These are phyloP conservation scores for Pagetopsis macropterus DNA, from an alignment of 2,797 vertebrate species.

Conservation along the genomic window DNA sequence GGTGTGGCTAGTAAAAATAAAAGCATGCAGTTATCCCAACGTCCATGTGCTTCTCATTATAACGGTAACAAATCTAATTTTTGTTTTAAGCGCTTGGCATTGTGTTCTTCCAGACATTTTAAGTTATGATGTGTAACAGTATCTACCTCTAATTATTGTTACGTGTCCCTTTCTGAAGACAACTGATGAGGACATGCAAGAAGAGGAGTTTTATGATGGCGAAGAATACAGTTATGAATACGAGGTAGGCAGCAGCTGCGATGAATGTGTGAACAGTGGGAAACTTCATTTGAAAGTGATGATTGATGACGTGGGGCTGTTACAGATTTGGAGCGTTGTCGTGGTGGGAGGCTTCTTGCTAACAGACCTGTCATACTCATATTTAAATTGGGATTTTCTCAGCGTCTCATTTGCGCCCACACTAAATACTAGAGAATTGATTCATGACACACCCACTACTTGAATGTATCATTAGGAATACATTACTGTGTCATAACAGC, in stretches of 20 bases:
- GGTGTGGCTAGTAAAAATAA: conserved; percentile 30
- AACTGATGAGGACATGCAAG: conserved; percentile 42
- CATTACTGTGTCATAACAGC: conserved; percentile 50
- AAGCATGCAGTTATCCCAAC: conserved; percentile 59
- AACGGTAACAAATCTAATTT: conserved; percentile 27
- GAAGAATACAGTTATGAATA: conserved; percentile 77
- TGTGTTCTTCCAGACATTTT: conserved; percentile 18
- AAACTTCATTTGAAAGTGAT: conserved; percentile 40
- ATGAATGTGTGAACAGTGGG: conserved; percentile 30
- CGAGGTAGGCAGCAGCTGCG: conserved; percentile 71
- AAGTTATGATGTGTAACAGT: conserved; percentile 6
- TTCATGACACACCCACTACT: conserved; percentile 75
- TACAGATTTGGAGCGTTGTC: conserved; percentile 26
- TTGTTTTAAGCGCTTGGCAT: conserved; percentile 40
- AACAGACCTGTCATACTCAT: conserved; percentile 59
- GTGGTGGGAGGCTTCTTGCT: conserved; percentile 36
- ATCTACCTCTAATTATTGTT: conserved; percentile 26
- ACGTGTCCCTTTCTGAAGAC: conserved; percentile 64
- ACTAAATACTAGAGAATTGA: conserved; percentile 42
- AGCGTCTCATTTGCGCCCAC: conserved; percentile 47
- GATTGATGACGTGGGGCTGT: conserved; percentile 36
- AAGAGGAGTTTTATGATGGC: conserved; percentile 61
- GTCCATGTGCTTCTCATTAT: conserved; percentile 31
- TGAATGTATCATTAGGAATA: conserved; percentile 58
- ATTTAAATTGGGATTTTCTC: conserved; percentile 20